phyloP scores from a whole-genome alignment of 2,888 invertebrate species.

The Crepidodera aurea region DNA sequence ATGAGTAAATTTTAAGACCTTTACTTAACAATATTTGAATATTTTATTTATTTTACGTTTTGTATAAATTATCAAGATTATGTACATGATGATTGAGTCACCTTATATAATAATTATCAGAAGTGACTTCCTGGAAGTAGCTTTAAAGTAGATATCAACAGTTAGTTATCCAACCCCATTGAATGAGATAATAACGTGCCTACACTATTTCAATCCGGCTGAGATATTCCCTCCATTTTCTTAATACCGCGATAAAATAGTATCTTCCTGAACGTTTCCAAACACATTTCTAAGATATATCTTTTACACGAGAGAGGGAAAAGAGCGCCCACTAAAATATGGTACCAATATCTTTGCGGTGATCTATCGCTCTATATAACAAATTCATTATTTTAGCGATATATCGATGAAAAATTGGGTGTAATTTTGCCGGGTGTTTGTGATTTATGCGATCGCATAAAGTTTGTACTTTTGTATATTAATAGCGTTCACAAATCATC shows the following conservation, averaged over 20 bases:
- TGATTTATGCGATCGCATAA: constrained; percentile 40
- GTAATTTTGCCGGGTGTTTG: constrained; percentile 29
- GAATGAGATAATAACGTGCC: constrained; percentile 26
- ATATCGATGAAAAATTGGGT: constrained; percentile 32
- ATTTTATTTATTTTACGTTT: no score
- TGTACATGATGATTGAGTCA: no score
- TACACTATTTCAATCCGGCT: constrained; percentile 24
- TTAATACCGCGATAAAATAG: constrained; percentile 31
- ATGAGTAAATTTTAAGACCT: no score
- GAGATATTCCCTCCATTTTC: constrained; percentile 28
- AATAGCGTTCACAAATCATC: constrained; percentile 42
- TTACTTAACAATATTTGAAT: no score
- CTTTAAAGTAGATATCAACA: constrained; percentile 24
- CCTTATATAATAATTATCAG: no score
- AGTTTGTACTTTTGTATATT: constrained; percentile 40
- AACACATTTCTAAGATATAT: constrained; percentile 29
- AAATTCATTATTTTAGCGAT: constrained; percentile 34
- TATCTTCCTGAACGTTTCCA: constrained; percentile 23
- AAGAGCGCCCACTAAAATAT: constrained; percentile 24
- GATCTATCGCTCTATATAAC: constrained; percentile 29
- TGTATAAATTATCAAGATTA: no score
- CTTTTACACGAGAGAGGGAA: constrained; percentile 12
- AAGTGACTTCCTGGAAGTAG: no score
- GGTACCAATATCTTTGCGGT: constrained; percentile 27
- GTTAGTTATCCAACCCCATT: constrained; percentile 21